Evolutionary conservation across 1,140 invertebrate genomes (phyloP).

Genomic region (Ceratina calcarata): DNA sequence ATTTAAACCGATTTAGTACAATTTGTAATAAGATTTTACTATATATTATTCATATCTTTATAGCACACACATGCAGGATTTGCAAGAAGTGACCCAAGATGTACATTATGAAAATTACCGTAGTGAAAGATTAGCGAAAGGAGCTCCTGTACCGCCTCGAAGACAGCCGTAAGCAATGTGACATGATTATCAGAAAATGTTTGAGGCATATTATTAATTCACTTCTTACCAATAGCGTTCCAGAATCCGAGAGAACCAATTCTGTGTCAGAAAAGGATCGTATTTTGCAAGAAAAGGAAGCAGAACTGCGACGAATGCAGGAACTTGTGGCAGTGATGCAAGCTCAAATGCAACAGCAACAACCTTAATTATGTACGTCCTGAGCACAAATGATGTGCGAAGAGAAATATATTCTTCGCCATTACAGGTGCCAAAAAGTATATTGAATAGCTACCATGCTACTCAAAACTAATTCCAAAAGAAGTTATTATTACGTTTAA

Average conservation of each 20-base stretch:
- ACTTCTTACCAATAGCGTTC: conserved; percentile 57
- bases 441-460: conserved; percentile 40
- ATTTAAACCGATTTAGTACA: conserved; percentile 4
- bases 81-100: conserved; percentile 97
- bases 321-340: conserved; percentile 98
- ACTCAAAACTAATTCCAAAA: conserved; percentile 20
- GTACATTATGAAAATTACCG: conserved; percentile 99
- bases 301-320: conserved; percentile 95
- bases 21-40: not conserved
- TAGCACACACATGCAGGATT: conserved; percentile 96
- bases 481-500: conserved; percentile 29
- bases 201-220: conserved; percentile 5
- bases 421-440: conserved; percentile 73
- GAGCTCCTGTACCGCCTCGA: conserved; percentile 86
- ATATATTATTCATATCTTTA: conserved; percentile 58
- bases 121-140: conserved; percentile 91
- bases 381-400: conserved; percentile 36
- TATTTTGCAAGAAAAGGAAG: conserved; percentile 93
- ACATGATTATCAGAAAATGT: not conserved
- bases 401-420: conserved; percentile 46
- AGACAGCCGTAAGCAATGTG: conserved; percentile 84
- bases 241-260: conserved; percentile 76
- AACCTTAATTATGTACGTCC: conserved; percentile 75
- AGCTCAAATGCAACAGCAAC: conserved; percentile 90
- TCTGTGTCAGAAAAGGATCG: conserved; percentile 88